A percentile compares a stretch with the other conserved stretches of the same genome.
Conservation (phyloP, 2,888 invertebrate genomes). For the Fragum whitleyi region DNA sequence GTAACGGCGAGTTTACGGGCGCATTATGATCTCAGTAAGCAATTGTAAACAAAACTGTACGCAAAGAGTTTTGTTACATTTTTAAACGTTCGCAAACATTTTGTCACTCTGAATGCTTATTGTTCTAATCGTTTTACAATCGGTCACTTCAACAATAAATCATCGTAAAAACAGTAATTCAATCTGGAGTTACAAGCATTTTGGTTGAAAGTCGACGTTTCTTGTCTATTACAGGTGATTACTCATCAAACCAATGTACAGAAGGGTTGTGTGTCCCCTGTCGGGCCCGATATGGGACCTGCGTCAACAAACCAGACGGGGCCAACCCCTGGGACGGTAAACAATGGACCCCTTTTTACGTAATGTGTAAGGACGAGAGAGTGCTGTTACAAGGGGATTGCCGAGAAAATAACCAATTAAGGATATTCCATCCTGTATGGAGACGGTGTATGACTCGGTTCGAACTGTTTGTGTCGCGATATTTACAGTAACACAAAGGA, state of each 20-base stretch:
- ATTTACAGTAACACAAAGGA: not conserved
- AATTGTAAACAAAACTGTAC: too few relatives aligned
- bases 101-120: too few relatives aligned
- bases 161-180: too few relatives aligned
- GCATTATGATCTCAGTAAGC: too few relatives aligned
- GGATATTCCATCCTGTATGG: constrained; percentile 55
- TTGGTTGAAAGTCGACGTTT: too few relatives aligned
- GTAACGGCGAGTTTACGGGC: too few relatives aligned
- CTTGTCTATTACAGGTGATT: constrained; percentile 62
- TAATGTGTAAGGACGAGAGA: constrained; percentile 56
- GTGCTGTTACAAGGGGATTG: constrained; percentile 59
- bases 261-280: constrained; percentile 58
- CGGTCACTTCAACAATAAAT: too few relatives aligned
- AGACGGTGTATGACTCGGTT: constrained; percentile 43
- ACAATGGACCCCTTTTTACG: constrained; percentile 58
- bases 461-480: not conserved
- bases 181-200: too few relatives aligned
- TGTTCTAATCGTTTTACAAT: too few relatives aligned
- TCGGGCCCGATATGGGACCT: constrained; percentile 51
- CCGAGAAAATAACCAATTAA: constrained; percentile 40
- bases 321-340: constrained; percentile 58
- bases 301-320: constrained; percentile 50
- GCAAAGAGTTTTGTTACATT: too few relatives aligned
- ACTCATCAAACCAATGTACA: constrained; percentile 57
- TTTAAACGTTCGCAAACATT: too few relatives aligned